Base-by-base conservation (phyloP, 2,888 invertebrate species). In the Saturnia japonica region DNA sequence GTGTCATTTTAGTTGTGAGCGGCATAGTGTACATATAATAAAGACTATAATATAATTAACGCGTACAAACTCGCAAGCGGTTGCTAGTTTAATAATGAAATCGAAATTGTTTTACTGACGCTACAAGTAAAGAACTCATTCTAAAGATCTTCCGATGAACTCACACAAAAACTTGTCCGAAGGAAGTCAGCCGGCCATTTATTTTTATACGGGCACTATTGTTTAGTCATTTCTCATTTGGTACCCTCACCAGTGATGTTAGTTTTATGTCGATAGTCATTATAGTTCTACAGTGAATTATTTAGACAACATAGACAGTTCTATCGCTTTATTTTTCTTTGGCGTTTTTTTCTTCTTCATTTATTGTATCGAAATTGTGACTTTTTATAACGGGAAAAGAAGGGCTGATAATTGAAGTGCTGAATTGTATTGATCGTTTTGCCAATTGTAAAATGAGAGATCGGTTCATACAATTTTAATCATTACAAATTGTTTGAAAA, bases 131-230 rank as follows among this genome's bases (percentile, higher is more conserved):
- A 82, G 85, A 90, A 90, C 89, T 90, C 88, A 88, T 89, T 91
- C 88, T 91, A 91, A 91, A 91, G 91, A 90, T 89, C 91, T 90
- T 90, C 90, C 90, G 89, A 92, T 92, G 91, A 90, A 91, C 91
- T 91, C 88, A 88, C 88, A 88, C 89, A 91, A 90, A 90, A 91
- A 91, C 89, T 92, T 91, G 88, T 88, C 88, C 88, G 84, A 81
- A 85, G 88, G 84, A 88, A 88, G 87, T 84, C 80, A 83, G 85
- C 78, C 83, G 87, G 86, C 89, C 89, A 85, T 91, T 91, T 91
- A 89, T 91, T 92, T 91, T 91, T 91, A 91, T 90, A 85, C 86
- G 75, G 76, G 80, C 83, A 86, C 90, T 89, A 91, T 91, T 91
- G 91, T 91, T 91, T 91, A 90, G 88, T 84, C 87, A 89, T 90